Evolutionary conservation across 2,888 invertebrate species (phyloP), one percentile per base, ranked within the genome.

Genomic region (Julus scandinavius): DNA sequence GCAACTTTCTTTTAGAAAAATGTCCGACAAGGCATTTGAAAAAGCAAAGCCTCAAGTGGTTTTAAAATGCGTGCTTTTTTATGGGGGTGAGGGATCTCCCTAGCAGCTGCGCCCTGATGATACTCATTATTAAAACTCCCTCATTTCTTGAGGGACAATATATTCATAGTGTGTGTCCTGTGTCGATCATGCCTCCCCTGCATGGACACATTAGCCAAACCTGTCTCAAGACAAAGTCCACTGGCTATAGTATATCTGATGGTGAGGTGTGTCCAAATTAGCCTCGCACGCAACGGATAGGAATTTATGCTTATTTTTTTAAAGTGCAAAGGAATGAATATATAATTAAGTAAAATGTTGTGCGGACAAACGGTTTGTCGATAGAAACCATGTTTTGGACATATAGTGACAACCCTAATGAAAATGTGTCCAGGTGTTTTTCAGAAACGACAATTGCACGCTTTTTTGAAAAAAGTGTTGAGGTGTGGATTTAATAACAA

Each of bases 71-170:
- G 72, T 29, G 72, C 72, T 72, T 72, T 72, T 72, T 72, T 72
- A 72, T 72, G 72, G 72, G 72, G 72, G 72, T 72, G 72, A 72
- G 72, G 72, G 72, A 72, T 72, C 72, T 72, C 72, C 72, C 72
- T 29, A 72, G 72, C 72, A 72, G 72, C 72, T 72, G 72, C 72
- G 72, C 72, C 72, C 72, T 72, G 72, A 72, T 72, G 72, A 72
- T 72, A 29, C 72, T 72, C 72, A 72, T 72, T 72, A 72, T 72
- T 72, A 72, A 72, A 72, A 72, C 72, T 72, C 72, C 72, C 72
- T 29, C 72, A 72, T 72, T 72, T 72, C 72, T 29, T 6, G 72
- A 72, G 72, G 72, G 72, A 29, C 29, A 72, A 29, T 29, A 9
- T 11, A 72, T 13, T 29, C 72, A 29, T 29, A 29, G 72, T 29